Evolutionary conservation across 92 coral and sea anemone species (phyloP).

Genomic region (Porites evermanni): DNA sequence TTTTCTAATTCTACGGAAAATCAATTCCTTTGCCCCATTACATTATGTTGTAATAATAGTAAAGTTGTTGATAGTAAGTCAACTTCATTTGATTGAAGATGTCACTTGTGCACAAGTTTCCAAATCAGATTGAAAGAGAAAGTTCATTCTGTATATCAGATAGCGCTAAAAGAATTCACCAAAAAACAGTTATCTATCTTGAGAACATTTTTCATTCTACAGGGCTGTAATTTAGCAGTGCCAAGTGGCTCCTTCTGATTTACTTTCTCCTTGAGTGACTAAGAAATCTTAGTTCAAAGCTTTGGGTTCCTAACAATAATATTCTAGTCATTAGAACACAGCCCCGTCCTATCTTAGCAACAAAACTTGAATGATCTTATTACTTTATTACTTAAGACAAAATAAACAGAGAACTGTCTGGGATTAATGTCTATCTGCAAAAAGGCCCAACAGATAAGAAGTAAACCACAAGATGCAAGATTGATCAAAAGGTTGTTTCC

Average conservation of each 20-base stretch:
- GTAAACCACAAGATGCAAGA: neutral
- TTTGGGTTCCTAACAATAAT: too few relatives aligned
- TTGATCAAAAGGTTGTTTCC: neutral
- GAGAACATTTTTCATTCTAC: too few relatives aligned
- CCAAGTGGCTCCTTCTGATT: too few relatives aligned
- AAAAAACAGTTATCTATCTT: too few relatives aligned
- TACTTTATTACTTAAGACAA: neutral
- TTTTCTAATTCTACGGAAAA: constrained; percentile 22
- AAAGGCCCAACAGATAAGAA: neutral
- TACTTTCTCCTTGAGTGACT: too few relatives aligned
- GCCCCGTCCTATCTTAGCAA: neutral
- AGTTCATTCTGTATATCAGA: neutral
- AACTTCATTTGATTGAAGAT: neutral
- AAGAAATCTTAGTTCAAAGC: too few relatives aligned
- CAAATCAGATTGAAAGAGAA: neutral
- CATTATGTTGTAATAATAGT: neutral
- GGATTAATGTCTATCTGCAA: neutral
- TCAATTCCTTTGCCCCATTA: neutral
- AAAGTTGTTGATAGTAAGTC: neutral
- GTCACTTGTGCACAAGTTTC: neutral
- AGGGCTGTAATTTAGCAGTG: too few relatives aligned
- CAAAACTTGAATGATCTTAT: too few relatives aligned
- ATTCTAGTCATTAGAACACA: too few relatives aligned
- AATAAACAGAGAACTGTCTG: too few relatives aligned
- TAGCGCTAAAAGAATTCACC: neutral